phyloP scores from a whole-genome alignment of 2,888 invertebrate genomes.

The Phania funesta region DNA sequence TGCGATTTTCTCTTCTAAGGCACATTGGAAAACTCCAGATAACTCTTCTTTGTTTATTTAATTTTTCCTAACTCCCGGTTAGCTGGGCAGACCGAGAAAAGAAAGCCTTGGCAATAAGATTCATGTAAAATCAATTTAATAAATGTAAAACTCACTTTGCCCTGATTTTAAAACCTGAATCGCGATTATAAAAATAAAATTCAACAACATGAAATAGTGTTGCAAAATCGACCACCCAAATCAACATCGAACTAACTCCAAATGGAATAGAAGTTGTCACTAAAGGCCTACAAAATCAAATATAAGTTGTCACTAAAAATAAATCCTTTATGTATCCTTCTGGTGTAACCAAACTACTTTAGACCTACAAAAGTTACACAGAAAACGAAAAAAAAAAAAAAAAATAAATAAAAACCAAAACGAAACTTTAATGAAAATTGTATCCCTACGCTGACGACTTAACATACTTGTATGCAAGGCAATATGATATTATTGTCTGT shows the following conservation, averaged over 20 bases:
- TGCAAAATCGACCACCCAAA: neutral
- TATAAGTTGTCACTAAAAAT: conserved; percentile 33
- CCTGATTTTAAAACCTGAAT: neutral
- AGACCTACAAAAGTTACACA: neutral
- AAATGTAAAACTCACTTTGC: neutral
- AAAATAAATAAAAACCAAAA: neutral
- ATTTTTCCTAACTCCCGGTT: no score
- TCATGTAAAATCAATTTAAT: no score
- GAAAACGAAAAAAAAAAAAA: neutral
- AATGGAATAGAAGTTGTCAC: neutral
- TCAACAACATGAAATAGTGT: conserved; percentile 14
- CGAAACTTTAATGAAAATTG: neutral
- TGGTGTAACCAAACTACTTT: neutral
- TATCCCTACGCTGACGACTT: conserved; percentile 2
- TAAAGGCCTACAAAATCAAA: conserved; percentile 11
- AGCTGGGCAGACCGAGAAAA: no score
- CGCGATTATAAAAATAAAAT: conserved; percentile 36
- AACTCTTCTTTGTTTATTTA: no score
- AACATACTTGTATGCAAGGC: neutral
- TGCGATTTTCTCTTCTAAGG: no score
- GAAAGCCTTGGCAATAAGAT: no score
- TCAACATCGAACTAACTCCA: conserved; percentile 4
- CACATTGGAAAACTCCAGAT: no score
- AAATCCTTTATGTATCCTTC: conserved; percentile 17
- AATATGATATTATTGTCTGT: conserved; percentile 3